Percentiles rank a stretch among this genome's conserved stretches.
These are phyloP conservation scores for Eilema griseolum DNA, from an alignment of 2,888 invertebrate genomes.

Conservation along the genomic window DNA sequence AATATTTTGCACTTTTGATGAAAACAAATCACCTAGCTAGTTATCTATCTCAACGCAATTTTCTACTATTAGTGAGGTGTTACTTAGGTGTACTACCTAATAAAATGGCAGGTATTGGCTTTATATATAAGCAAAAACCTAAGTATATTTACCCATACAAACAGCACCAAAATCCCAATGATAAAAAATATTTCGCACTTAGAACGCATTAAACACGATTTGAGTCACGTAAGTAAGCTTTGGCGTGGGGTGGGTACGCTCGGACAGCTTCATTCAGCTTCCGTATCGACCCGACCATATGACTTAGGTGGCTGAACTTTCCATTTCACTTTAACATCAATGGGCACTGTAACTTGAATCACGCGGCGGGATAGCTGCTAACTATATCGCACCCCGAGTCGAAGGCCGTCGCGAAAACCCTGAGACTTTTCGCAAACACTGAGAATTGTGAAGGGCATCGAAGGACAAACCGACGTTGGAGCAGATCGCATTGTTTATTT, in stretches of 20 bases:
- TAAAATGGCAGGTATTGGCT: neutral
- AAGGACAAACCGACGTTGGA: constrained; percentile 52
- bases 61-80: neutral
- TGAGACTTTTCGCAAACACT: constrained; percentile 41
- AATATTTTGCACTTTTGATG: neutral
- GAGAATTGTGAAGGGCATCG: constrained; percentile 53
- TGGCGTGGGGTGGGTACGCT: constrained; percentile 48
- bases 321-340: constrained; percentile 73
- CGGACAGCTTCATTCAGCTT: constrained; percentile 72
- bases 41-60: neutral
- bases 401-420: constrained; percentile 33
- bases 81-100: neutral
- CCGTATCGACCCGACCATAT: constrained; percentile 76
- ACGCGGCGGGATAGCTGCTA: constrained; percentile 46
- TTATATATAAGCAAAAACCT: constrained; percentile 18
- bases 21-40: neutral
- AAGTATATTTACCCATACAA: constrained; percentile 42
- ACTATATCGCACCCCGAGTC: constrained; percentile 31
- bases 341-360: constrained; percentile 60
- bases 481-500: constrained; percentile 76
- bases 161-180: constrained; percentile 35
- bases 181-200: constrained; percentile 32
- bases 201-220: constrained; percentile 26
- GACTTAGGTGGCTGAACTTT: constrained; percentile 75
- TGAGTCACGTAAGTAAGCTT: constrained; percentile 23